Conservation (phyloP, 2,113 vertebrate genomes). For the Andinoacara biseriatus region DNA sequence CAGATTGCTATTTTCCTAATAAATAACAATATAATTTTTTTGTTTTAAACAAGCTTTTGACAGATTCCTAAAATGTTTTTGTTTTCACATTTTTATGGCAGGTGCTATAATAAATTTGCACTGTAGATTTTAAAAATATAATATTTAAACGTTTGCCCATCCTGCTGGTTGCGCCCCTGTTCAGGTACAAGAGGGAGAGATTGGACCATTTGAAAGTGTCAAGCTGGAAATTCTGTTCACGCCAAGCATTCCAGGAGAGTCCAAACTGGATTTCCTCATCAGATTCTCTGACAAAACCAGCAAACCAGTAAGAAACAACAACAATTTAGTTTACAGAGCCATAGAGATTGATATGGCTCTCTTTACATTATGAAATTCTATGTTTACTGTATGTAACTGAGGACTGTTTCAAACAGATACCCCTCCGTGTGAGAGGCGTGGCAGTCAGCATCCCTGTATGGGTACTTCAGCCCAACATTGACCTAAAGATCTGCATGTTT, state of each 20-base stretch:
- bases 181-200: slow-evolving; percentile 83
- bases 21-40: too few relatives aligned
- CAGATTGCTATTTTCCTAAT: too few relatives aligned
- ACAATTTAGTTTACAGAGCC: neutral
- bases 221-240: slow-evolving; percentile 86
- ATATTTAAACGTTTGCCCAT: neutral
- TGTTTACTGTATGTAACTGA: neutral
- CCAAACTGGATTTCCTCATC: slow-evolving; percentile 80
- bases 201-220: slow-evolving; percentile 85
- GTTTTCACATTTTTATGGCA: too few relatives aligned
- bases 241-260: slow-evolving; percentile 83
- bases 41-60: too few relatives aligned
- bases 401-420: slow-evolving; percentile 57
- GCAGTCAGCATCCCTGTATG: slow-evolving; percentile 84
- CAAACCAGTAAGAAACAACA: slow-evolving; percentile 81
- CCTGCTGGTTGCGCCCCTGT: neutral
- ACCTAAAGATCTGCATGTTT: slow-evolving; percentile 92
- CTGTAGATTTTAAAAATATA: neutral
- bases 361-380: neutral
- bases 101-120: too few relatives aligned
- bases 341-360: neutral
- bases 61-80: too few relatives aligned
- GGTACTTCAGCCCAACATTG: slow-evolving; percentile 81
- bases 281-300: slow-evolving; percentile 81
- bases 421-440: slow-evolving; percentile 72